A percentile compares a stretch with the other conserved stretches of the same genome.
phyloP scores from a whole-genome alignment of 2,113 vertebrate genomes.

The Hippocampus abdominalis region DNA sequence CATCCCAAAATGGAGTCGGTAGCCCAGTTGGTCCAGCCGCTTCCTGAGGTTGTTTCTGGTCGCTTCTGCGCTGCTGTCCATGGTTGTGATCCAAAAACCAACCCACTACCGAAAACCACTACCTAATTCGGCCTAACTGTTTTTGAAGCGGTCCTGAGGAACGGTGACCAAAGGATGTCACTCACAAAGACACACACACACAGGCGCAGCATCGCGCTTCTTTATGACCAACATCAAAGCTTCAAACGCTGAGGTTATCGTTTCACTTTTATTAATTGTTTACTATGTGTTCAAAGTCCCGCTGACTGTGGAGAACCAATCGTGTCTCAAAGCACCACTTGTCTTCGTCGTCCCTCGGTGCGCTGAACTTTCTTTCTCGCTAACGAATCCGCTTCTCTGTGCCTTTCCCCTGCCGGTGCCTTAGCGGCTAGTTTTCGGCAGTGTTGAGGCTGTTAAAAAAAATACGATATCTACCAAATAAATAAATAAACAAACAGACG shows the following conservation, averaged over 20 bases:
- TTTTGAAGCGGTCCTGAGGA: neutral
- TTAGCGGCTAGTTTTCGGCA: too few species aligned
- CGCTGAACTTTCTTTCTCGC: too few species aligned
- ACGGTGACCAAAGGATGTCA: neutral
- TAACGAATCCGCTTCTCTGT: too few species aligned
- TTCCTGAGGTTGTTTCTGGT: neutral
- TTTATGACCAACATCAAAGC: slow-evolving; percentile 1
- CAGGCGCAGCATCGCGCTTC: neutral
- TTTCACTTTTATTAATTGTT: too few species aligned
- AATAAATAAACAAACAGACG: too few species aligned
- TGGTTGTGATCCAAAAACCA: neutral
- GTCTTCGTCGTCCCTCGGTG: too few species aligned
- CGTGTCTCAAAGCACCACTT: too few species aligned
- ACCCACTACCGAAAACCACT: neutral
- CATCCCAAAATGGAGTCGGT: neutral
- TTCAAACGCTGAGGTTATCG: neutral
- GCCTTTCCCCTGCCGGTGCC: too few species aligned
- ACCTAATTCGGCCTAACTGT: neutral
- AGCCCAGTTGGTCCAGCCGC: slow-evolving; percentile 5
- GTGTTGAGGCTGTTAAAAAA: too few species aligned
- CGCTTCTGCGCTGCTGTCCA: neutral
- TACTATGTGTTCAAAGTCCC: too few species aligned
- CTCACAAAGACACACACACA: neutral
- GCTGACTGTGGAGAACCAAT: too few species aligned
- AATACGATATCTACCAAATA: too few species aligned